phyloP scores from a whole-genome alignment of 1,140 invertebrate species.

The Calycopis cecrops region DNA sequence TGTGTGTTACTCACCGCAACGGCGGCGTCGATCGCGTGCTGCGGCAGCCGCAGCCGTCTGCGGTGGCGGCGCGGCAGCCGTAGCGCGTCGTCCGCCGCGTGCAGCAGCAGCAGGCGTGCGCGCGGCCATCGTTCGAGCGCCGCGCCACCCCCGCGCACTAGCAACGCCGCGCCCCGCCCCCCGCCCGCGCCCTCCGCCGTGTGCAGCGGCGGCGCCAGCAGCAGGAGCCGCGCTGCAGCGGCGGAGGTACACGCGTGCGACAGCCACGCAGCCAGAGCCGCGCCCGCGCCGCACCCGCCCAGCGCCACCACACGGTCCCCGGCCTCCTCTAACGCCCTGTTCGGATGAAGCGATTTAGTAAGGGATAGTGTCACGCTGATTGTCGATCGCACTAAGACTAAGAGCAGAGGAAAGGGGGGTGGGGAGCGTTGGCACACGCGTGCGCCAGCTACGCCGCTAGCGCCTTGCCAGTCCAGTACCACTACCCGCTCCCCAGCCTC shows the following conservation, averaged over 20 bases:
- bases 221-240: conserved; percentile 24
- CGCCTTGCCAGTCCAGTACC: no score
- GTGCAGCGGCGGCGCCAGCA: conserved; percentile 37
- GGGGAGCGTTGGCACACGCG: no score
- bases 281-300: conserved; percentile 33
- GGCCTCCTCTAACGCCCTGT: no score
- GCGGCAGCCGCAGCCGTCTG: conserved; percentile 32
- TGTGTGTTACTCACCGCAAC: conserved; percentile 25
- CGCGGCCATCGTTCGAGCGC: conserved; percentile 20
- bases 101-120: conserved; percentile 30
- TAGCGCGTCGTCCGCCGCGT: conserved; percentile 36
- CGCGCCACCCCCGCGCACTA: conserved; percentile 70
- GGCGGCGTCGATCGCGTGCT: conserved; percentile 48
- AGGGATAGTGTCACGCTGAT: no score
- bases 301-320: conserved; percentile 29
- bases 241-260: neutral
- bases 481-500: no score
- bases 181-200: conserved; percentile 39
- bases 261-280: conserved; percentile 27
- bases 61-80: conserved; percentile 30
- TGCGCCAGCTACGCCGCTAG: no score
- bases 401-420: no score
- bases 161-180: conserved; percentile 65
- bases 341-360: no score
- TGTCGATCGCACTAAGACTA: no score